Base-by-base conservation (phyloP, 92 coral and sea anemone genomes). In the Diadumene lineata region DNA sequence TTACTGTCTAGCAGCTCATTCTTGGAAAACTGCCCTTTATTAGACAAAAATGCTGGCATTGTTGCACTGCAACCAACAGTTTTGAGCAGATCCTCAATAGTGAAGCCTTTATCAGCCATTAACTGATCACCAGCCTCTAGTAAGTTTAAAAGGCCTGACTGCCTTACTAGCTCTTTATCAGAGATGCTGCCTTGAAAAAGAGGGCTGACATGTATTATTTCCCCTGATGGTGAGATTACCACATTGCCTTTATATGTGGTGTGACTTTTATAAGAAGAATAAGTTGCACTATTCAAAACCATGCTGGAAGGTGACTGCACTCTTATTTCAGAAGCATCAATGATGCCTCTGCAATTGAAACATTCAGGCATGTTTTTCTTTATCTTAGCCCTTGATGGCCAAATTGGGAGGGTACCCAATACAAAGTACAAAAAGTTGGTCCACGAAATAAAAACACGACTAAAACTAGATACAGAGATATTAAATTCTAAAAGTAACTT, bases 251-350 rank as follows among this genome's bases (percentile, higher is more conserved):
- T 30, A 73, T 80, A n/a, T n/a, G n/a, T n/a, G n/a, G n/a, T n/a
- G n/a, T n/a, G n/a, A n/a, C n/a, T n/a, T n/a, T n/a, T n/a, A 53
- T 85, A 80, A 0, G 73, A 33, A 3, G 81, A 86, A 43, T 71
- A 85, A 24, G 33, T 13, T 21, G 30, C 44, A 84, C 85, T 78
- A 25, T 73, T 78, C 66, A 84, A 43, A 50, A 85, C 68, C 69
- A 85, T 22, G 51, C 84, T 79, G 13, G 89, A 85, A 18, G 89
- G 85, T 30, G 85, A 60, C 78, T 79, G 82, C 23, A 73, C 75
- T 43, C 69, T 87, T 17, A 87, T 82, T 46, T 87, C 87, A 17
- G 92, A 27, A 18, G 84, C 92, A 78, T 87, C 92, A 57, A 87
- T 82, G 27, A 82, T 82, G 0, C 82, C 87, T 25, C 92, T 65